A percentile compares a stretch with the other conserved stretches of the same genome.
phyloP scores from a whole-genome alignment of 2,113 vertebrate species.

The Chascanopsetta lugubris region DNA sequence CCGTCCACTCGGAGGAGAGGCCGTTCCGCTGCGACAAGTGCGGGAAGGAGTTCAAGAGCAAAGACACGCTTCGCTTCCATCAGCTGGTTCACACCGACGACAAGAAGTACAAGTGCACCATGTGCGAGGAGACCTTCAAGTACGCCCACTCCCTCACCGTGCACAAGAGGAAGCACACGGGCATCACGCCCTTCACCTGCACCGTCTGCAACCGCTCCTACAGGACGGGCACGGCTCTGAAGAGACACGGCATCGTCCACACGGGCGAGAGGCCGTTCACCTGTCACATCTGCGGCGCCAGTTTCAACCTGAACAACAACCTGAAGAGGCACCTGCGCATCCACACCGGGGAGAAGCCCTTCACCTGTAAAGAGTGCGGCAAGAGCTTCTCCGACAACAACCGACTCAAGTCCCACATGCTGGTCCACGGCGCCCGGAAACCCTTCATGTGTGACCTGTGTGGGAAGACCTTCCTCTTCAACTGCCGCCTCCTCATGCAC shows the following conservation, averaged over 20 bases:
- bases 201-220: constrained; percentile 62
- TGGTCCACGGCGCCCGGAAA: constrained; percentile 70
- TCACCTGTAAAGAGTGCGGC: constrained; percentile 68
- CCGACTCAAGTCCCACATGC: constrained; percentile 76
- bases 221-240: constrained; percentile 66
- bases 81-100: constrained; percentile 69
- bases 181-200: constrained; percentile 66
- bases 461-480: constrained; percentile 77
- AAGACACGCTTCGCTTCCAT: constrained; percentile 76
- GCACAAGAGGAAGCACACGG: constrained; percentile 76
- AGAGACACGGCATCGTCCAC: constrained; percentile 69
- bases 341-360: constrained; percentile 74
- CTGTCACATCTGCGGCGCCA: constrained; percentile 73
- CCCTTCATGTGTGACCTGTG: constrained; percentile 76
- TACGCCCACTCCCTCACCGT: constrained; percentile 73
- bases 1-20: constrained; percentile 71
- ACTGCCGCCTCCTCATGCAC: constrained; percentile 70
- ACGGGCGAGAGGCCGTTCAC: constrained; percentile 75
- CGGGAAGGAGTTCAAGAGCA: constrained; percentile 76
- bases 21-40: constrained; percentile 69
- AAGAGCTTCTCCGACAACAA: constrained; percentile 74
- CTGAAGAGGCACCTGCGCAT: constrained; percentile 72
- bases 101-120: constrained; percentile 68
- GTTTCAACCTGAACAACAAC: constrained; percentile 76
- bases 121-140: constrained; percentile 74